Conservation (phyloP, 2,888 invertebrate species). For the Hydraecia micacea region DNA sequence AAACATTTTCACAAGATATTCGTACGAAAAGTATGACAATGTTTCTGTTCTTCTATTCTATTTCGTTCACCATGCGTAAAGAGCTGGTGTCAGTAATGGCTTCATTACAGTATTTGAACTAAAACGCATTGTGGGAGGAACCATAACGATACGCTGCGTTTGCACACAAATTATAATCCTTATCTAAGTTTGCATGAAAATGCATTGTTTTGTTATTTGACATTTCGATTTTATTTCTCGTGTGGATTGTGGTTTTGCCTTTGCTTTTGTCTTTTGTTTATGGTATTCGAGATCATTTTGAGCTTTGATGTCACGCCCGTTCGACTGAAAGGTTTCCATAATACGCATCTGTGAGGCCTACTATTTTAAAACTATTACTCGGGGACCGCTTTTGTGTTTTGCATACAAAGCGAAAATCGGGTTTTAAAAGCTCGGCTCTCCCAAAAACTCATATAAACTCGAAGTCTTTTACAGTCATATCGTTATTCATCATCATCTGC, state of each 20-base stretch:
- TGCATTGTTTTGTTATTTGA: conserved; percentile 6
- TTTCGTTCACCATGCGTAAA: conserved; percentile 15
- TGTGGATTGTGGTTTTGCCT: not conserved
- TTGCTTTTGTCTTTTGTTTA: not conserved
- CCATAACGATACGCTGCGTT: conserved; percentile 29
- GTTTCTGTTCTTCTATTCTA: not conserved
- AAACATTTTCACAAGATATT: not conserved
- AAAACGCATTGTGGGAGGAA: conserved; percentile 19
- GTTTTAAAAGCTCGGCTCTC: not conserved
- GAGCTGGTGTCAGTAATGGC: conserved; percentile 14
- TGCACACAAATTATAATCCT: conserved; percentile 5
- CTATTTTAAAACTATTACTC: not conserved
- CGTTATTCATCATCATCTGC: too few species aligned
- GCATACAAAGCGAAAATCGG: too few species aligned
- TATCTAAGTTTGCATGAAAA: conserved; percentile 33
- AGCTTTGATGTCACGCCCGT: not conserved
- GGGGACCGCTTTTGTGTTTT: not conserved
- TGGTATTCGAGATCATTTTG: not conserved
- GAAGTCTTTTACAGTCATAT: not conserved
- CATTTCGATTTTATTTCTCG: not conserved
- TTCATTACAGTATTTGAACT: conserved; percentile 41
- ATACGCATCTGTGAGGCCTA: not conserved
- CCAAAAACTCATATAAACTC: not conserved
- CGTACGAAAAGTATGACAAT: not conserved
- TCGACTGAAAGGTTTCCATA: not conserved